Evolutionary conservation across 1,140 invertebrate species (phyloP).

Genomic region (Hylaeus volcanicus): DNA sequence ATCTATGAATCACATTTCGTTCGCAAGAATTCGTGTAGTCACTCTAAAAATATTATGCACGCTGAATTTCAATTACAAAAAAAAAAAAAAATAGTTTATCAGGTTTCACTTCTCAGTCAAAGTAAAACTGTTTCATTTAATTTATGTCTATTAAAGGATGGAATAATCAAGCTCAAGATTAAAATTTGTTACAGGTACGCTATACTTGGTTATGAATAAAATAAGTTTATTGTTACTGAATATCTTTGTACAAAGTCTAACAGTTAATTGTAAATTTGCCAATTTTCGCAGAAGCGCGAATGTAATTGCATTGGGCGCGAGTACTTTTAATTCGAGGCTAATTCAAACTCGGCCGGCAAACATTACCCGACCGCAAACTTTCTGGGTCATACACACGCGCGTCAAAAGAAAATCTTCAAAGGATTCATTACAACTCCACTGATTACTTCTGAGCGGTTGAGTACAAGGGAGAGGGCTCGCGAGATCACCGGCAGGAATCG

Average conservation of each 20-base stretch:
- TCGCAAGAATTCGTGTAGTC: not conserved
- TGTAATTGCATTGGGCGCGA: too few species aligned
- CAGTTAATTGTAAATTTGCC: not conserved
- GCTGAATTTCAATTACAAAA: not conserved
- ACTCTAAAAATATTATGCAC: not conserved
- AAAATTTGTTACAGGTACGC: too few species aligned
- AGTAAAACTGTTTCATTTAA: too few species aligned
- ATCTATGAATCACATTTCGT: not conserved
- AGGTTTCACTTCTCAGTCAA: not conserved
- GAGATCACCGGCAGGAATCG: not conserved
- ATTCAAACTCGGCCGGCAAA: not conserved
- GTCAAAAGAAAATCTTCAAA: not conserved
- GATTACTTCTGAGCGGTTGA: slow-evolving; percentile 11
- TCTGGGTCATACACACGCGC: not conserved
- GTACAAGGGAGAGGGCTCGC: not conserved
- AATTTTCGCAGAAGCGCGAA: too few species aligned
- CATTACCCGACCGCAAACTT: not conserved
- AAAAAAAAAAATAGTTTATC: too few species aligned
- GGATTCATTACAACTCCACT: not conserved
- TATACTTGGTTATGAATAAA: too few species aligned
- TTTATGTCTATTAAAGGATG: too few species aligned
- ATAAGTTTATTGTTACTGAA: not conserved
- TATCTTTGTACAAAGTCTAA: not conserved
- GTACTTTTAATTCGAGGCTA: slow-evolving; percentile 1
- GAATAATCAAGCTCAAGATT: too few species aligned